phyloP scores from a whole-genome alignment of 2,888 invertebrate species.

The Rambutsinella grinnellia region DNA sequence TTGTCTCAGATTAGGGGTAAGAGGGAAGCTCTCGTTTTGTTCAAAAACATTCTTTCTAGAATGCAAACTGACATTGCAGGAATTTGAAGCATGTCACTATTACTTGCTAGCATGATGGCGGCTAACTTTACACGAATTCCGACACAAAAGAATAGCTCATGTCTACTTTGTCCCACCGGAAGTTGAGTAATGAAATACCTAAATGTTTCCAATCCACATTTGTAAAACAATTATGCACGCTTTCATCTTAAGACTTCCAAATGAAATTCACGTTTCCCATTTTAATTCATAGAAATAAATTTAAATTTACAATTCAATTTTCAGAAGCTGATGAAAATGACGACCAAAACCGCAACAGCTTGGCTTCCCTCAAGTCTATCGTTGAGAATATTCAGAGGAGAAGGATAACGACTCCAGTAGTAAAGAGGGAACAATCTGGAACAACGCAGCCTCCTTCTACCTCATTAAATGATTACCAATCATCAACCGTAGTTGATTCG shows the following conservation, averaged over 20 bases:
- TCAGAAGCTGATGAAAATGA: conserved; percentile 47
- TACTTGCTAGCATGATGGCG: neutral
- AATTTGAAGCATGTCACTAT: neutral
- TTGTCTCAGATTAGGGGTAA: neutral
- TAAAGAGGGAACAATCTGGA: conserved; percentile 1
- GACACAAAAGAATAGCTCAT: too few species aligned
- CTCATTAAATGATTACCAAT: neutral
- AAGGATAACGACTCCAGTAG: neutral
- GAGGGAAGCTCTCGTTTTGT: neutral
- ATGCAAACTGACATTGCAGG: neutral
- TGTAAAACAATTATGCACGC: too few species aligned
- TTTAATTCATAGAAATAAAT: too few species aligned
- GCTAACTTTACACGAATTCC: too few species aligned
- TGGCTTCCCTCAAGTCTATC: conserved; percentile 27
- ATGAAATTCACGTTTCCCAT: neutral
- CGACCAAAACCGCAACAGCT: conserved; percentile 23
- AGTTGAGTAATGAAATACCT: too few species aligned
- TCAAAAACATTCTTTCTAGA: neutral
- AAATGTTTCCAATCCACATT: too few species aligned
- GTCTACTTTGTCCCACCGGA: too few species aligned
- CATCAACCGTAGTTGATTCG: conserved; percentile 22
- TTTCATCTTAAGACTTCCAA: too few species aligned
- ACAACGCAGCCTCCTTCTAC: neutral
- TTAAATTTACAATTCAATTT: too few species aligned
- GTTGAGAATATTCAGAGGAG: conserved; percentile 38